Evolutionary conservation across 2,113 vertebrate genomes (phyloP).

Genomic region (Crotalus horridus): DNA sequence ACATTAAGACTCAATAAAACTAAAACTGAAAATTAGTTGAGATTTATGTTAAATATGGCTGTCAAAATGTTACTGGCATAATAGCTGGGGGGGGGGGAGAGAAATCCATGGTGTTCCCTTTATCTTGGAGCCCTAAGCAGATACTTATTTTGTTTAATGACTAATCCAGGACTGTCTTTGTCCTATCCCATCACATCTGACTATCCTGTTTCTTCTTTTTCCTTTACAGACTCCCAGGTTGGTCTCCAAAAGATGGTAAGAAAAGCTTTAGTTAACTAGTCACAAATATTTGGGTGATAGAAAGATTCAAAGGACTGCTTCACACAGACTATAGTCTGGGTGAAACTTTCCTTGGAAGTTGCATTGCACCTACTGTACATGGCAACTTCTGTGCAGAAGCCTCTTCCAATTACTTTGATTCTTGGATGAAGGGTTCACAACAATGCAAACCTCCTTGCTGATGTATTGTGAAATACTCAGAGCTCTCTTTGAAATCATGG

Average conservation of each 20-base stretch:
- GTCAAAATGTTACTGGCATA: neutral
- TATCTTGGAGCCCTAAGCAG: neutral
- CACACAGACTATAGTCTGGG: neutral
- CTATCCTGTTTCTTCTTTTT: neutral
- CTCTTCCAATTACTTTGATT: neutral
- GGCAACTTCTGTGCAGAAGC: neutral
- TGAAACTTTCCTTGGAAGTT: neutral
- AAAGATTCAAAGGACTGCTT: neutral
- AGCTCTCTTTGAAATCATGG: neutral
- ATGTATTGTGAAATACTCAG: neutral
- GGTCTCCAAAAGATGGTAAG: slow-evolving; percentile 63
- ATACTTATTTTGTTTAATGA: neutral
- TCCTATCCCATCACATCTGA: neutral
- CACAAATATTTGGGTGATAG: neutral
- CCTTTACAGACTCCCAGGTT: slow-evolving; percentile 45
- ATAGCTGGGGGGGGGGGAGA: neutral
- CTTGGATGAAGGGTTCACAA: neutral
- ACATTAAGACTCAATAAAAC: neutral
- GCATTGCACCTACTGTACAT: neutral
- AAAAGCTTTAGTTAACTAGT: slow-evolving; percentile 10
- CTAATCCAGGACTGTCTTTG: neutral
- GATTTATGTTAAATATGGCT: neutral
- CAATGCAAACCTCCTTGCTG: neutral
- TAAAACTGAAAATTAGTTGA: neutral
- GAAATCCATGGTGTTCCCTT: neutral